Base-by-base conservation (phyloP, 2,113 vertebrate genomes). In the Sarotherodon lohbergeri region DNA sequence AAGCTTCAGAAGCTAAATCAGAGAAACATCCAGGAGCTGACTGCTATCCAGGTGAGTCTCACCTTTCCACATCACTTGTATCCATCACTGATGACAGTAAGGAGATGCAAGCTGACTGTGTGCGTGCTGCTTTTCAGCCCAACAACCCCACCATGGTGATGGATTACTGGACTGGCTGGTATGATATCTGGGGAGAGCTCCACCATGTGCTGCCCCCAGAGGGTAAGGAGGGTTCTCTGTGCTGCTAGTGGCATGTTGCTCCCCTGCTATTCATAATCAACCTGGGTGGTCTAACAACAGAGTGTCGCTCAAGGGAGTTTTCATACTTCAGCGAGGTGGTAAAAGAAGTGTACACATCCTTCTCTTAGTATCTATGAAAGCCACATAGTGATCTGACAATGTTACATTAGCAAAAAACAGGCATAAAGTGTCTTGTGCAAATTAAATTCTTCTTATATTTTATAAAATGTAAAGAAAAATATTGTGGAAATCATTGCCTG, bases 131-230 rank as follows among this genome's bases (percentile, higher is more conserved):
- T 52, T 14, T 82, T 87, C 94, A 99, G 98, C 96, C 95, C 14
- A 94, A 96, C 86, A 96, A 96, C 86, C 98, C 98, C 1, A 96
- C 93, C 57, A 96, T 99, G 96, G 98, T 99, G 89, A 99, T 97
- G 97, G 98, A 99, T 90, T 98, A 97, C 80, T 98, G 97, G 97
- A 98, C 97, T 0, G 98, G 98, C 1, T 97, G 97, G 97, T 98
- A 97, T 90, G 98, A 99, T 89, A 95, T 96, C 7, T 99, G 98
- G 98, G 98, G 98, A 36, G 97, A 97, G 27, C 96, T 97, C 19
- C 98, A 99, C 91, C 97, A 98, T 11, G 96, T 98, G 86, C 96
- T 98, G 43, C 96, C 97, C 16, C 97, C 97, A 5, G 98, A 99
- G 3, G 97, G 98, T 99, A 94, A 97, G 96, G 10, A 48, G 1